phyloP scores from a whole-genome alignment of 1,140 invertebrate species.

The Temnothorax curvispinosus region DNA sequence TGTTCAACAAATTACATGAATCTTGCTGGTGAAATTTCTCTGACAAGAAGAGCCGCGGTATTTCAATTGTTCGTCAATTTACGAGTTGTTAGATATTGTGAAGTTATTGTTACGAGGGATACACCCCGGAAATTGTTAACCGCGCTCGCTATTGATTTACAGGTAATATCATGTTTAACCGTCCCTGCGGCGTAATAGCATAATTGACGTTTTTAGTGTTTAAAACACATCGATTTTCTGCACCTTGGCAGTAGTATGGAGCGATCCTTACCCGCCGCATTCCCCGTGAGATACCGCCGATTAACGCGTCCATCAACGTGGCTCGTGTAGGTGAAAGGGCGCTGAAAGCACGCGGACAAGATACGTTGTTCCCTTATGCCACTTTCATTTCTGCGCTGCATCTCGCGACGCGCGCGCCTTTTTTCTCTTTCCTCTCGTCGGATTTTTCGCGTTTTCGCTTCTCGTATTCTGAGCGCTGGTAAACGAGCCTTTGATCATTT shows the following conservation, averaged over 20 bases:
- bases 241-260: slow-evolving; percentile 22
- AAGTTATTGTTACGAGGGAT: slow-evolving; percentile 27
- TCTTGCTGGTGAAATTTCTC: neutral
- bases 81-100: slow-evolving; percentile 1
- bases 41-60: too few species aligned
- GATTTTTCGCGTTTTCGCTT: slow-evolving; percentile 13
- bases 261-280: slow-evolving; percentile 32
- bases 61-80: slow-evolving; percentile 37
- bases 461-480: neutral
- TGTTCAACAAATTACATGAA: neutral
- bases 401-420: neutral
- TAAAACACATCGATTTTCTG: slow-evolving; percentile 57
- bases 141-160: slow-evolving; percentile 46
- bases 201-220: slow-evolving; percentile 56
- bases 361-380: slow-evolving; percentile 21
- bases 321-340: slow-evolving; percentile 52
- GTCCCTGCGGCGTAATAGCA: slow-evolving; percentile 20
- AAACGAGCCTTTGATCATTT: slow-evolving; percentile 31
- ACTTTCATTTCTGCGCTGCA: slow-evolving; percentile 30
- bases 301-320: slow-evolving; percentile 54
- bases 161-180: slow-evolving; percentile 44
- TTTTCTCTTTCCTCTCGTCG: neutral
- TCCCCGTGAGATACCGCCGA: slow-evolving; percentile 52
- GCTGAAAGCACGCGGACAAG: slow-evolving; percentile 48
- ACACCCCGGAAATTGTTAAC: slow-evolving; percentile 42